A percentile compares a stretch with the other conserved stretches of the same genome.
phyloP scores from a whole-genome alignment of 2,113 vertebrate genomes.

The Sinosuthora webbiana region DNA sequence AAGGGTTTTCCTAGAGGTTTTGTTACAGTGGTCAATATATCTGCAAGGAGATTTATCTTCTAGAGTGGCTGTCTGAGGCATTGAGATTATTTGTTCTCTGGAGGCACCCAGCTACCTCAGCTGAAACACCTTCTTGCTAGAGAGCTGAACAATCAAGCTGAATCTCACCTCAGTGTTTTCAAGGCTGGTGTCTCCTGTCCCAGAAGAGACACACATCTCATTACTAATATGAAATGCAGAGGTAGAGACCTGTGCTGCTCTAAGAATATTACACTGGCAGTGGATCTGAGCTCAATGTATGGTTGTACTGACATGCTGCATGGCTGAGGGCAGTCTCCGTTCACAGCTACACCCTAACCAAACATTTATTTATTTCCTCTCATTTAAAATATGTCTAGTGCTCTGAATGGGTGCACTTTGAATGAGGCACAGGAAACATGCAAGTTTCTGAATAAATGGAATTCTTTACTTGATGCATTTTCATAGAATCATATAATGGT shows the following conservation, averaged over 20 bases:
- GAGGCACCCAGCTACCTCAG: neutral
- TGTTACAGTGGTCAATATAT: neutral
- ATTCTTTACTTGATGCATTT: neutral
- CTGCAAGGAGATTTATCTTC: neutral
- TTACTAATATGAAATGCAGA: neutral
- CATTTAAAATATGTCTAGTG: neutral
- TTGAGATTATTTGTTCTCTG: neutral
- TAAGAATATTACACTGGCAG: neutral
- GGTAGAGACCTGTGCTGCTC: neutral
- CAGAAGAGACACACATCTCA: neutral
- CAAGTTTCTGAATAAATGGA: neutral
- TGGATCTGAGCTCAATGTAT: neutral
- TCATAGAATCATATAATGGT: neutral
- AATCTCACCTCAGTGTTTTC: neutral
- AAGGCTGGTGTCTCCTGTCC: neutral
- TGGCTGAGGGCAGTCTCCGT: neutral
- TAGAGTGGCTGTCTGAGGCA: neutral
- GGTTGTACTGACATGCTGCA: fast-evolving
- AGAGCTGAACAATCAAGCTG: neutral
- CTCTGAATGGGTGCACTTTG: neutral
- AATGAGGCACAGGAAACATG: neutral
- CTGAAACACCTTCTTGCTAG: neutral
- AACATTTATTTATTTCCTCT: neutral
- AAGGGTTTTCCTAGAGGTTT: neutral
- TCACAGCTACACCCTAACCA: neutral